Evolutionary conservation across 2,888 invertebrate species (phyloP), one percentile per base, ranked within the genome.

Genomic region (Coenonympha arcania): DNA sequence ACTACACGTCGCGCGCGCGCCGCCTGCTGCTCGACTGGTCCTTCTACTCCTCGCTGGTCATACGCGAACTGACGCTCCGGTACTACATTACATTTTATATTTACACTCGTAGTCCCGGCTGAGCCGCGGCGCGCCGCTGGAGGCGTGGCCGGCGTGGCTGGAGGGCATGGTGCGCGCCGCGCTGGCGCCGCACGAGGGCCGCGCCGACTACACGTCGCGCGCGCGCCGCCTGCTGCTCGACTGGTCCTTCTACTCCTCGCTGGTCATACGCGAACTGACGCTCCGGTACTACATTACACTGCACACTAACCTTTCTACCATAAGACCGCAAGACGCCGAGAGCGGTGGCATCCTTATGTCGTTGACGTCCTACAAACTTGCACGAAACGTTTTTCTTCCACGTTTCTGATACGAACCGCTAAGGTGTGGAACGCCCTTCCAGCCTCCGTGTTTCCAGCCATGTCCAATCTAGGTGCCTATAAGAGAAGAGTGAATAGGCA

Each of bases 201-300:
- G 92, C 63, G 88, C 92, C 3, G 93, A 92, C 64, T 95, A 94
- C 83, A 91, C 94, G 15, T 91, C 93, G 71, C 93, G 94, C 44
- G 96, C 88, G 34, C 64, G 78, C 2, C 95, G 98, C 71, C 96
- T 99, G 87, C 89, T 99, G 65, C 91, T 99, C 55, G 98, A 98
- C 85, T 99, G 99, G 99, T 98, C 96, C 61, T 99, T 98, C 88
- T 99, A 98, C 87, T 95, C 97, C 76, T 98, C 98, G 49, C 96
- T 98, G 92, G 96, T 99, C 51, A 99, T 99, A 64, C 90, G 99
- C 40, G 99, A 99, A 83, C 89, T 99, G 58, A 99, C 99, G 36
- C 88, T 99, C 57, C 67, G 79, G 78, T 78, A 44, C 31, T n/a
- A n/a, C n/a, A n/a, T n/a, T n/a, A n/a, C n/a, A n/a, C n/a, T n/a